phyloP scores from a whole-genome alignment of 2,113 vertebrate genomes.

The Lepus americanus region DNA sequence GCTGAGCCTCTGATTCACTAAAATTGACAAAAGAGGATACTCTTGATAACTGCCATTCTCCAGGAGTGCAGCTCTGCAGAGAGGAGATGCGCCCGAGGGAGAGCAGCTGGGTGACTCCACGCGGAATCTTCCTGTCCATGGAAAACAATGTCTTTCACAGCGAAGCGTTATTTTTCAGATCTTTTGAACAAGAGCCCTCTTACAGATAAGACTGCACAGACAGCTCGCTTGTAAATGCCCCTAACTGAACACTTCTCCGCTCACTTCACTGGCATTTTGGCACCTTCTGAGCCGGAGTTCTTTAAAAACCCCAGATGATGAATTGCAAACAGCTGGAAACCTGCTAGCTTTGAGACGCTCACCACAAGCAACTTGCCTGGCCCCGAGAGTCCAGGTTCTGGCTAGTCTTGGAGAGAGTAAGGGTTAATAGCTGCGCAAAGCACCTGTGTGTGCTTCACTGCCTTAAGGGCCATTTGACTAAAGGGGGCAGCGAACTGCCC shows the following conservation, averaged over 20 bases:
- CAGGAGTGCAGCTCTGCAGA: background rate
- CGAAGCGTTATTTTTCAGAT: slow-evolving; percentile 10
- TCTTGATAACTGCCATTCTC: slow-evolving; percentile 36
- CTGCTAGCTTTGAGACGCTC: background rate
- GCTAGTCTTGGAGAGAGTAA: background rate
- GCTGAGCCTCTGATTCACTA: slow-evolving; percentile 55
- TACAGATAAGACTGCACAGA: slow-evolving; percentile 4
- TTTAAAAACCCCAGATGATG: background rate
- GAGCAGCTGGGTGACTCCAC: background rate
- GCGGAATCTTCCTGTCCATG: background rate
- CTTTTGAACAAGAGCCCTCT: slow-evolving; percentile 27
- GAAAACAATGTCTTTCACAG: background rate
- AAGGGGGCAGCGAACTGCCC: background rate
- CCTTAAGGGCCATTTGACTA: background rate
- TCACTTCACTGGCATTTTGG: background rate
- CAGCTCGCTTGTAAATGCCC: background rate
- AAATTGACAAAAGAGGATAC: background rate
- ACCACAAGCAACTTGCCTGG: background rate
- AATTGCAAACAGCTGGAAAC: background rate
- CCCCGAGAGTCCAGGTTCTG: background rate
- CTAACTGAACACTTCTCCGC: background rate
- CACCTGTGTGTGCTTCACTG: background rate
- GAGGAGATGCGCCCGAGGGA: background rate
- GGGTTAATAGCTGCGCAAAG: background rate
- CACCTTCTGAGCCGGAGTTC: background rate